Percentiles rank a stretch among this genome's conserved stretches.
Conservation (phyloP, 2,797 vertebrate genomes). For the Coendou prehensilis region DNA sequence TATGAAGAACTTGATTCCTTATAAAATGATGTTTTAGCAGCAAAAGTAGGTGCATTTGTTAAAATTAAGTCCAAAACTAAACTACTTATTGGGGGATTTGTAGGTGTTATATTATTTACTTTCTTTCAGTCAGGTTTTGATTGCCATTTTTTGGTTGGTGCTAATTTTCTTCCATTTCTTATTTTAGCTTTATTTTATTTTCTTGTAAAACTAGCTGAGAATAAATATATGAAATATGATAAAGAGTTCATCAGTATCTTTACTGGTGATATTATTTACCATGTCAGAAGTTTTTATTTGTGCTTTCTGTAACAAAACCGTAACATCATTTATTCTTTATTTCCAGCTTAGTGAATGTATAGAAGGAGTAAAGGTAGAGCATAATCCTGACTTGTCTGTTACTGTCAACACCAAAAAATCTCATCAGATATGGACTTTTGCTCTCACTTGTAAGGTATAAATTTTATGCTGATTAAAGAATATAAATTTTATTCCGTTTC, state of each 20-base stretch:
- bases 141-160: neutral
- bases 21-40: conserved; percentile 50
- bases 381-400: conserved; percentile 95
- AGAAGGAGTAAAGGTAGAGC: conserved; percentile 97
- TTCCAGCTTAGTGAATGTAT: conserved; percentile 96
- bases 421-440: conserved; percentile 97
- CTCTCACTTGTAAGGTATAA: conserved; percentile 97
- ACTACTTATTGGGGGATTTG: conserved; percentile 12
- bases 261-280: neutral
- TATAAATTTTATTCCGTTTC: conserved; percentile 37
- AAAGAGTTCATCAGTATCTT: neutral
- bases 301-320: neutral
- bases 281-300: neutral
- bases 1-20: conserved; percentile 64
- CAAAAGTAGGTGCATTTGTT: conserved; percentile 48
- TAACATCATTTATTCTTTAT: conserved; percentile 42
- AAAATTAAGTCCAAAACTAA: conserved; percentile 48
- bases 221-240: neutral
- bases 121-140: conserved; percentile 18
- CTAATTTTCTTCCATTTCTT: conserved; percentile 55
- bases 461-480: conserved; percentile 62
- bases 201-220: conserved; percentile 28
- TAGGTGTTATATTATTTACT: neutral
- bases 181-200: conserved; percentile 37
- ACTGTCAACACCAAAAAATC: conserved; percentile 98